These are phyloP conservation scores for Peromyscus leucopus DNA, from an alignment of 2,113 vertebrate species.

Conservation along the genomic window DNA sequence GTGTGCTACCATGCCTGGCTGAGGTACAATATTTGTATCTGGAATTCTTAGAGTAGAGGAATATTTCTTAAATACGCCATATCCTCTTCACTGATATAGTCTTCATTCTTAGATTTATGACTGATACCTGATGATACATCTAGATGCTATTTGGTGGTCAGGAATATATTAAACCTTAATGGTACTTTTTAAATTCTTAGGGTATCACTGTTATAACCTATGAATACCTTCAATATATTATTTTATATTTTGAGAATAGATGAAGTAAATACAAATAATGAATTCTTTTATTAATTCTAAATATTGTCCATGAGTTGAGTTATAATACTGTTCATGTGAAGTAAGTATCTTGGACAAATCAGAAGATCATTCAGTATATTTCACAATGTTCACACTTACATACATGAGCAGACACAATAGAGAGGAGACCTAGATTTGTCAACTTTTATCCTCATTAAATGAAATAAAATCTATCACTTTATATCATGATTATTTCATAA, in stretches of 20 bases:
- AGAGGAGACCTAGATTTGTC: background rate
- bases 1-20: background rate
- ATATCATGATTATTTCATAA: constrained; percentile 36
- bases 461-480: background rate
- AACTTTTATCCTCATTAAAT: constrained; percentile 14
- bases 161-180: constrained; percentile 40
- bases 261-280: constrained; percentile 28
- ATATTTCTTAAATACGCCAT: background rate
- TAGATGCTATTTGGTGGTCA: background rate
- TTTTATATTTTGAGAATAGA: constrained; percentile 48
- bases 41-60: constrained; percentile 6
- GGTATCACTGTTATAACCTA: background rate
- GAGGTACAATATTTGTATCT: constrained; percentile 31
- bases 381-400: background rate
- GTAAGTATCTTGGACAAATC: constrained; percentile 4
- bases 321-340: constrained; percentile 20
- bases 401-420: background rate
- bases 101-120: constrained; percentile 3
- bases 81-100: background rate
- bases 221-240: background rate
- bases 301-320: constrained; percentile 7
- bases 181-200: constrained; percentile 7
- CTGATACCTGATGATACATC: background rate
- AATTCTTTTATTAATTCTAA: constrained; percentile 31
- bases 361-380: constrained; percentile 21